phyloP scores from a whole-genome alignment of 2,113 vertebrate genomes.

The Calonectris borealis region DNA sequence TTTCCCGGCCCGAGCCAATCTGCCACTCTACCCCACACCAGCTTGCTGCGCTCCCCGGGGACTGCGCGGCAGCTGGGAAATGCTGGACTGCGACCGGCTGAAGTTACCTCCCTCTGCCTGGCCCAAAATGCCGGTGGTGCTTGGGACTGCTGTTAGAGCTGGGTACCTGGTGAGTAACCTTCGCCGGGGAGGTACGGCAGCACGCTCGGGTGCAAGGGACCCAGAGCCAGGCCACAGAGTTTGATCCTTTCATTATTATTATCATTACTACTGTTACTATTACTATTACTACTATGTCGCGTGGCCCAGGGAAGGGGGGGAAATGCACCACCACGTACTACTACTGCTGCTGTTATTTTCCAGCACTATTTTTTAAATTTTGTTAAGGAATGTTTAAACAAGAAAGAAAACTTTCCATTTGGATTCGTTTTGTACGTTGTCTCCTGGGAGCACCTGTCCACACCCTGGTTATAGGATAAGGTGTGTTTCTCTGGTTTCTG shows the following conservation, averaged over 20 bases:
- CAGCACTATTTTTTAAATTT: not conserved
- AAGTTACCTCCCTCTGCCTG: not conserved
- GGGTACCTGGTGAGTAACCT: not conserved
- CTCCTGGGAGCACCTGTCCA: not conserved
- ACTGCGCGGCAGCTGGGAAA: not conserved
- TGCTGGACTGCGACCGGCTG: not conserved
- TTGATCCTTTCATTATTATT: not conserved
- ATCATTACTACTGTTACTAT: not conserved
- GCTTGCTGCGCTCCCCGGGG: not conserved
- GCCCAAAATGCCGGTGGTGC: not conserved
- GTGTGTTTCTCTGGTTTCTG: not conserved
- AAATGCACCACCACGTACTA: not conserved
- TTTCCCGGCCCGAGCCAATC: not conserved
- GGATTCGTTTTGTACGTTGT: not conserved
- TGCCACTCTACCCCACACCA: not conserved
- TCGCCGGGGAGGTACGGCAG: not conserved
- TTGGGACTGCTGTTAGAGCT: not conserved
- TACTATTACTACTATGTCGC: not conserved
- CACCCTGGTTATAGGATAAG: not conserved
- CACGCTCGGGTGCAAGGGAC: fast-evolving
- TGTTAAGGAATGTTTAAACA: not conserved
- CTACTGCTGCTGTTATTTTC: not conserved
- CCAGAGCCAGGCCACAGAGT: not conserved
- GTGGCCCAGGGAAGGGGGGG: too few relatives aligned
- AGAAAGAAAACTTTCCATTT: not conserved